A percentile compares a stretch with the other conserved stretches of the same genome.
These are phyloP conservation scores for Leucophenga varia DNA, from an alignment of 1,140 invertebrate species.

Conservation along the genomic window DNA sequence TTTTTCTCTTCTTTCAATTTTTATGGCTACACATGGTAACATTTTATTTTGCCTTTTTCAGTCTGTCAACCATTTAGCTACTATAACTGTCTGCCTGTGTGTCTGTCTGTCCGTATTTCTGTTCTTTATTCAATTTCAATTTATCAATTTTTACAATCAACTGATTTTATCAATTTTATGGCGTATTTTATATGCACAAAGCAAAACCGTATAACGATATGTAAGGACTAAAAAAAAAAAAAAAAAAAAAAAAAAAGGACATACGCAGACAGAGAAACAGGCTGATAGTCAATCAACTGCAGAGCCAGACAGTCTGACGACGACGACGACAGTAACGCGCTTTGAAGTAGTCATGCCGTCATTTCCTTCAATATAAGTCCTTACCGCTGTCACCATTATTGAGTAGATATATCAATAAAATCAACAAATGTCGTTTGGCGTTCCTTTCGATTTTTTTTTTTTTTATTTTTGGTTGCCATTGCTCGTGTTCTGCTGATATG, in stretches of 20 bases:
- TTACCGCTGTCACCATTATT: neutral
- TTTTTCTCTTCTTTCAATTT: too few relatives aligned
- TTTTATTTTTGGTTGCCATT: too few relatives aligned
- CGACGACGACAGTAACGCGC: too few relatives aligned
- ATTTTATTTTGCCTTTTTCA: too few relatives aligned
- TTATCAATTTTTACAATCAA: slow-evolving; percentile 55
- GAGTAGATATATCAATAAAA: slow-evolving; percentile 47
- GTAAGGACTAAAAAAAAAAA: too few relatives aligned
- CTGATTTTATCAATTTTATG: slow-evolving; percentile 53
- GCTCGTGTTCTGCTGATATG: slow-evolving; percentile 17
- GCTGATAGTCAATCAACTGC: slow-evolving; percentile 13
- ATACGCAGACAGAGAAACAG: slow-evolving; percentile 31
- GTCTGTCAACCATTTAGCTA: too few relatives aligned
- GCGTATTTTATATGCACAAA: slow-evolving; percentile 43
- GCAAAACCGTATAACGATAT: slow-evolving; percentile 12
- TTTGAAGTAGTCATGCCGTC: too few relatives aligned
- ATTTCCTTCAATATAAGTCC: too few relatives aligned
- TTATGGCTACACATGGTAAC: too few relatives aligned
- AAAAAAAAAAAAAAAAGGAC: slow-evolving; percentile 19
- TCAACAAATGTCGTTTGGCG: slow-evolving; percentile 42
- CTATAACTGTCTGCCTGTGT: slow-evolving; percentile 11
- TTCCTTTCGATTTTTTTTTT: too few relatives aligned
- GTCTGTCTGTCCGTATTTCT: slow-evolving; percentile 16
- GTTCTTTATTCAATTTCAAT: slow-evolving; percentile 53
- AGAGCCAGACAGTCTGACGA: slow-evolving; percentile 5